Percentiles rank a stretch among this genome's conserved stretches.
Evolutionary conservation across 2,888 invertebrate genomes (phyloP).

Genomic region (Alcis repandata): DNA sequence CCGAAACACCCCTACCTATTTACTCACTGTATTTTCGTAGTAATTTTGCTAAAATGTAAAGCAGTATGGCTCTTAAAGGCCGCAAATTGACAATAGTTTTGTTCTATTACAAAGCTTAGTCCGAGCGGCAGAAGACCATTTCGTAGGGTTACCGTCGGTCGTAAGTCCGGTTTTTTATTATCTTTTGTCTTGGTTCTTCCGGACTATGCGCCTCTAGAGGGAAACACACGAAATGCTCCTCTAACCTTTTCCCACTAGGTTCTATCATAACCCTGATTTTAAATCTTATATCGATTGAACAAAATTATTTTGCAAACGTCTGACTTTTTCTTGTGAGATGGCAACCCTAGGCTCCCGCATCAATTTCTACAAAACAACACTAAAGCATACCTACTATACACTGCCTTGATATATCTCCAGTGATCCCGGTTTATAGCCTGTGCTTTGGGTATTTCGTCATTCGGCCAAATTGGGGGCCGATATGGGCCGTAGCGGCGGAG

Average conservation of each 20-base stretch:
- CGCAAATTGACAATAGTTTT: slow-evolving; percentile 21
- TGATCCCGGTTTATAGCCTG: slow-evolving; percentile 28
- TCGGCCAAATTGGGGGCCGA: slow-evolving; percentile 28
- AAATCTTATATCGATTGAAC: neutral
- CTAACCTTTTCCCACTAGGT: no score
- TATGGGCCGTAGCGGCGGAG: slow-evolving; percentile 27
- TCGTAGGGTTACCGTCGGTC: neutral
- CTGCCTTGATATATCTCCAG: slow-evolving; percentile 25
- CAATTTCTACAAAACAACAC: slow-evolving; percentile 21
- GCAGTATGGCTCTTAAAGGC: neutral
- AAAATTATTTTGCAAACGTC: neutral
- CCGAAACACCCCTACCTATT: neutral
- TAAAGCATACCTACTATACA: slow-evolving; percentile 19
- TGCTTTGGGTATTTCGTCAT: slow-evolving; percentile 35
- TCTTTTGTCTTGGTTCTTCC: neutral
- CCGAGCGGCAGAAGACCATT: neutral
- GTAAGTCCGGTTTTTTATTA: neutral
- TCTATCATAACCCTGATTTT: no score
- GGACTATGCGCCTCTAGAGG: no score
- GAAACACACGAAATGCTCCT: no score
- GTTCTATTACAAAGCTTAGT: slow-evolving; percentile 17
- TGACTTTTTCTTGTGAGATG: neutral
- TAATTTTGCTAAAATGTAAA: slow-evolving; percentile 14
- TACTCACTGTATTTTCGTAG: neutral
- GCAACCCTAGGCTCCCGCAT: slow-evolving; percentile 12